Conservation (phyloP, 2,888 invertebrate species). For the Agelastica alni region DNA sequence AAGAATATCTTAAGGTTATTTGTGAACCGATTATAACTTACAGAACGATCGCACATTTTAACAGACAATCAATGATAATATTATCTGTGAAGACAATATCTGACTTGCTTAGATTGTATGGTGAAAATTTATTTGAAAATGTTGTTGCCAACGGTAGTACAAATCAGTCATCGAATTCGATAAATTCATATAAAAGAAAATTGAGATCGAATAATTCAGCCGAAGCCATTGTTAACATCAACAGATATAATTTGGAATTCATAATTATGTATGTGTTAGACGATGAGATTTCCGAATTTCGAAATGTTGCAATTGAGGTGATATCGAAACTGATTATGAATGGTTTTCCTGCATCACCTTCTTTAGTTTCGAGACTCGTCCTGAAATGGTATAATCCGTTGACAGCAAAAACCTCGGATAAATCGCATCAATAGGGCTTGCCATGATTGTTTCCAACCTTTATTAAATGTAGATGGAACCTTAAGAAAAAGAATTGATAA, state of each 20-base stretch:
- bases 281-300: conserved; percentile 39
- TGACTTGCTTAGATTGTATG: conserved; percentile 36
- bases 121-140: conserved; percentile 28
- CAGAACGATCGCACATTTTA: conserved; percentile 30
- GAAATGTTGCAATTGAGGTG: conserved; percentile 29
- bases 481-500: too few relatives aligned
- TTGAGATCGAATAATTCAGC: conserved; percentile 28
- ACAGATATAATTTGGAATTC: conserved; percentile 26
- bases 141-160: background rate
- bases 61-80: conserved; percentile 30
- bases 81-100: conserved; percentile 33
- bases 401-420: conserved; percentile 31
- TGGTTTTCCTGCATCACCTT: conserved; percentile 33
- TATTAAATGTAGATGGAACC: too few relatives aligned
- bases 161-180: background rate
- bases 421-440: conserved; percentile 33
- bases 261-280: conserved; percentile 41
- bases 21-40: conserved; percentile 38
- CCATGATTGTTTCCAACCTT: too few relatives aligned
- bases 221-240: conserved; percentile 25
- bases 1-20: conserved; percentile 37
- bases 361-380: conserved; percentile 37
- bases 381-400: conserved; percentile 42
- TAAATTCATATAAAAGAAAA: conserved; percentile 23
- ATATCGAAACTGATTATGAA: conserved; percentile 31